Percentiles rank a stretch among this genome's conserved stretches.
These are phyloP conservation scores for Suillia variegata DNA, from an alignment of 2,888 invertebrate genomes.

Conservation along the genomic window DNA sequence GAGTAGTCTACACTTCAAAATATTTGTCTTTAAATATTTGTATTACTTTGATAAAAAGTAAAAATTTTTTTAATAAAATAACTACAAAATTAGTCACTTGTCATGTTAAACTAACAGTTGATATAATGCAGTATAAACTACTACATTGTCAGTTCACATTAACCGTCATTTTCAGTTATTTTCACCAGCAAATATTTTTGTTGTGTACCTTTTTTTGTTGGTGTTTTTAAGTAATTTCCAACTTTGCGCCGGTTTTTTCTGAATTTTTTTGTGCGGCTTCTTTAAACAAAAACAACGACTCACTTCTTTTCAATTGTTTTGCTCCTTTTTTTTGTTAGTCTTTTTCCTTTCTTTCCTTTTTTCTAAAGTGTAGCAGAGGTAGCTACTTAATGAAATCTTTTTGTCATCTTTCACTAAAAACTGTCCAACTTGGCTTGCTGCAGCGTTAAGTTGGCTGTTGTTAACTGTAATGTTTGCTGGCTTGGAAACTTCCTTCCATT, in stretches of 20 bases:
- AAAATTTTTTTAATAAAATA: neutral
- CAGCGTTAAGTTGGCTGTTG: neutral
- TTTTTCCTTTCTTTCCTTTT: too few species aligned
- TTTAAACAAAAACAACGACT: neutral
- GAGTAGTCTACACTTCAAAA: constrained; percentile 7
- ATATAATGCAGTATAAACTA: too few species aligned
- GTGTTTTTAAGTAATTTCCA: too few species aligned
- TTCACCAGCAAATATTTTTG: too few species aligned
- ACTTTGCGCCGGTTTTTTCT: too few species aligned
- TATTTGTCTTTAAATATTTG: too few species aligned
- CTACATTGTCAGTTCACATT: too few species aligned
- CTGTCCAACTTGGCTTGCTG: neutral
- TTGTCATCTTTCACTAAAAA: constrained; percentile 49
- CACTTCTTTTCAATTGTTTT: constrained; percentile 33
- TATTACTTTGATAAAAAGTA: too few species aligned
- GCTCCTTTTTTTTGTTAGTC: constrained; percentile 16
- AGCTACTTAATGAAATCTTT: constrained; percentile 57
- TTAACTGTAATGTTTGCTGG: neutral
- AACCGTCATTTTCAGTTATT: too few species aligned
- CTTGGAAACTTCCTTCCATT: constrained; percentile 30
- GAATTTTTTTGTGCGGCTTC: too few species aligned
- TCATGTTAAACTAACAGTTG: too few species aligned
- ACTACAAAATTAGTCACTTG: too few species aligned
- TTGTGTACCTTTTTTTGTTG: neutral
- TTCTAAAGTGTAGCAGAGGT: constrained; percentile 23